Evolutionary conservation across 2,797 vertebrate genomes (phyloP).

Genomic region (Hyperoplus lanceolatus): DNA sequence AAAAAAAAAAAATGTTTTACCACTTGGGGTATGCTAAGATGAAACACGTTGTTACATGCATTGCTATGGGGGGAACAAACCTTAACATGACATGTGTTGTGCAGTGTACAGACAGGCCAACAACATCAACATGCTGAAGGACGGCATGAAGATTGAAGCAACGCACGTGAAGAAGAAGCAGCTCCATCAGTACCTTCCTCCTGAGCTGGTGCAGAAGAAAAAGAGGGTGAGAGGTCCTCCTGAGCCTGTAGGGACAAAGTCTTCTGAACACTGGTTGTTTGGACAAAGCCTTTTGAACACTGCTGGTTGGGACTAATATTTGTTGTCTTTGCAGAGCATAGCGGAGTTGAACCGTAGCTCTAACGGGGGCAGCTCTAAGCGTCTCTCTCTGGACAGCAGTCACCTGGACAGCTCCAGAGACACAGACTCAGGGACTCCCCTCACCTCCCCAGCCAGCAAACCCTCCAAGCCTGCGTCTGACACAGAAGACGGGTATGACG

Average conservation of each 20-base stretch:
- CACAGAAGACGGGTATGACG: conserved; percentile 80
- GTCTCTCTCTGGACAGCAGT: conserved; percentile 88
- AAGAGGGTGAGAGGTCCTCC: conserved; percentile 87
- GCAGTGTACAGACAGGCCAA: conserved; percentile 96
- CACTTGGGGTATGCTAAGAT: not conserved
- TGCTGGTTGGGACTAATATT: not conserved
- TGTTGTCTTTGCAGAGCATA: conserved; percentile 83
- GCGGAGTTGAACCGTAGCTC: conserved; percentile 88
- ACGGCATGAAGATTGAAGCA: conserved; percentile 97
- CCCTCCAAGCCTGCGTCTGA: conserved; percentile 79
- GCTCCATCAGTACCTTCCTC: conserved; percentile 94
- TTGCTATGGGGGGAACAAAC: not conserved
- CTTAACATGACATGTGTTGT: not conserved
- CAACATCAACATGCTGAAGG: conserved; percentile 95
- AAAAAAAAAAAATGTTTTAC: too few relatives aligned
- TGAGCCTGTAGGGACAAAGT: not conserved
- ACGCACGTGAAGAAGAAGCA: conserved; percentile 97
- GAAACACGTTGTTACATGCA: not conserved
- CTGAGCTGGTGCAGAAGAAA: conserved; percentile 93
- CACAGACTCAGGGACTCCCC: conserved; percentile 87
- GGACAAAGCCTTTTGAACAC: not conserved
- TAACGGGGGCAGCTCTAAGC: conserved; percentile 88
- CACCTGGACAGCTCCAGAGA: conserved; percentile 90
- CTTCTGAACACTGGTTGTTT: not conserved
- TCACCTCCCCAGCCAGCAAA: conserved; percentile 85